Percentiles rank a stretch among this genome's conserved stretches.
These are phyloP conservation scores for Atherinomorus stipes DNA, from an alignment of 2,113 vertebrate genomes.

Conservation along the genomic window DNA sequence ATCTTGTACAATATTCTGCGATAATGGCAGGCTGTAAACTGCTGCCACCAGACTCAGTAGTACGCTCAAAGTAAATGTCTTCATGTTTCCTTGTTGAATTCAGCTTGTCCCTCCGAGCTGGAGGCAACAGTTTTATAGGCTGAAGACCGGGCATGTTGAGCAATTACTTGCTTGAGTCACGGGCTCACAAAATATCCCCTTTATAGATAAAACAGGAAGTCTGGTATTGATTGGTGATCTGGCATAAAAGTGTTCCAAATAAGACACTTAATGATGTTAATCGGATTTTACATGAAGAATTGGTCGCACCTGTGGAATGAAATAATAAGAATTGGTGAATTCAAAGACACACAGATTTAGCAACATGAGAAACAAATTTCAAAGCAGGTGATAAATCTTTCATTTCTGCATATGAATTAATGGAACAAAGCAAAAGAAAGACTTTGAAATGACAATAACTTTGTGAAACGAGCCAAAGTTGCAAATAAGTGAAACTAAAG, in stretches of 20 bases:
- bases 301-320: no score
- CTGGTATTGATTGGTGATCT: conserved; percentile 33
- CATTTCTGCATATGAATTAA: no score
- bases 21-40: conserved; percentile 64
- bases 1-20: conserved; percentile 33
- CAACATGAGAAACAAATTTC: no score
- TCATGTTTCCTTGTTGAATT: conserved; percentile 67
- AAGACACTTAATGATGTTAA: not conserved
- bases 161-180: conserved; percentile 13
- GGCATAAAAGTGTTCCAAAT: not conserved
- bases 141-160: conserved; percentile 31
- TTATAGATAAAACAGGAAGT: conserved; percentile 58
- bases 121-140: conserved; percentile 61
- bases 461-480: no score
- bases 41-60: conserved; percentile 60
- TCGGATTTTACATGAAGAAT: no score
- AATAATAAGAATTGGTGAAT: no score
- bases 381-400: no score
- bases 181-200: conserved; percentile 22
- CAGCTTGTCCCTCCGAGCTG: conserved; percentile 18
- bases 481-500: no score
- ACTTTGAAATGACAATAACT: no score
- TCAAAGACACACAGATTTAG: no score
- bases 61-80: conserved; percentile 49
- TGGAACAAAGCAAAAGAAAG: no score